phyloP scores from a whole-genome alignment of 2,797 vertebrate genomes.

The Scarus forsteni region DNA sequence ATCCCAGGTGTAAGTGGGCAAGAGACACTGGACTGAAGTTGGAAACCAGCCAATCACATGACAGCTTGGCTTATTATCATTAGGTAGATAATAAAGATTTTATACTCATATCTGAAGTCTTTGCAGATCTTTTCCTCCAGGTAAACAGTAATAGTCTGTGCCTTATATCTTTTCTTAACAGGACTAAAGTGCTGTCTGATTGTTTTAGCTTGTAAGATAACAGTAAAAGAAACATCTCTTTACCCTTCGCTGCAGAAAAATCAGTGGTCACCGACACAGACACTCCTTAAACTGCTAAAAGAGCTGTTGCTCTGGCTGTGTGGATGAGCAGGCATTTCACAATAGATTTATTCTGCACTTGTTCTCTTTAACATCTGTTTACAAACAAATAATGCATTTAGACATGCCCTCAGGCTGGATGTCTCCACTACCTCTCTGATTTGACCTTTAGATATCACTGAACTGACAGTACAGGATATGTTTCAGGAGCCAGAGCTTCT shows the following conservation, averaged over 20 bases:
- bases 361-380: conserved; percentile 20
- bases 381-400: conserved; percentile 20
- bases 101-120: neutral
- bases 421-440: conserved; percentile 19
- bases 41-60: too few relatives aligned
- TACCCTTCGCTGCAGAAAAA: neutral
- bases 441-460: conserved; percentile 61
- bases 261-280: conserved; percentile 5
- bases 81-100: neutral
- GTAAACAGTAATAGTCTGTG: neutral
- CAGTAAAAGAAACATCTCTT: neutral
- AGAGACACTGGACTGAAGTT: too few relatives aligned
- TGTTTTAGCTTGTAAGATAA: neutral
- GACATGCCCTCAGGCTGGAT: conserved; percentile 14
- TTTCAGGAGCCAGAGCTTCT: conserved; percentile 36
- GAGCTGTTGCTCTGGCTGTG: conserved; percentile 1
- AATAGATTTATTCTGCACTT: neutral
- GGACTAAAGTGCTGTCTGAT: neutral
- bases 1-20: too few relatives aligned
- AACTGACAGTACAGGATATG: conserved; percentile 27
- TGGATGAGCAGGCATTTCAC: conserved; percentile 16
- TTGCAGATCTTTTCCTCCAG: neutral
- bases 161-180: neutral
- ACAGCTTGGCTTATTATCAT: neutral
- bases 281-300: conserved; percentile 3